These are phyloP conservation scores for Catamblyrhynchus diadema DNA, from an alignment of 2,797 vertebrate species.

Conservation along the genomic window DNA sequence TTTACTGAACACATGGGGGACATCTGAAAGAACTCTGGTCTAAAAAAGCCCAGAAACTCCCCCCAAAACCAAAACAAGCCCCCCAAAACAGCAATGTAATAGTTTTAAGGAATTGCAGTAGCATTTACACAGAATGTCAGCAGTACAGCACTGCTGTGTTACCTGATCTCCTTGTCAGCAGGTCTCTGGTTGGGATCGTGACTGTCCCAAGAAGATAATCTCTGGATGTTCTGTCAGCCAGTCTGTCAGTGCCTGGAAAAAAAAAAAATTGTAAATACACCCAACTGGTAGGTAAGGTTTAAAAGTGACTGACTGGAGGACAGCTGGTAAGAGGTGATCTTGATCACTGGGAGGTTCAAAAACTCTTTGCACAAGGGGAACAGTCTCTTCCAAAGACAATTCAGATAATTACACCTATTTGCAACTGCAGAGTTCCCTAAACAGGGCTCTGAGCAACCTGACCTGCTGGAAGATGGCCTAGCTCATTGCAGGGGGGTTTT, in stretches of 20 bases:
- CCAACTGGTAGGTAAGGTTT: rapidly evolving
- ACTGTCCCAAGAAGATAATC: slow-evolving; percentile 75
- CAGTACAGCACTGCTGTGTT: background rate
- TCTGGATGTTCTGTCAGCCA: slow-evolving; percentile 19
- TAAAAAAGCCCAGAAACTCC: rapidly evolving
- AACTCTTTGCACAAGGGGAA: background rate
- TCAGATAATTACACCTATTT: background rate
- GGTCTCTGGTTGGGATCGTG: slow-evolving; percentile 71
- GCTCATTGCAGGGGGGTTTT: background rate
- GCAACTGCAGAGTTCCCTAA: background rate
- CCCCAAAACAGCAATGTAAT: background rate
- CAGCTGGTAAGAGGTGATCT: background rate
- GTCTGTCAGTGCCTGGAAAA: slow-evolving; percentile 35
- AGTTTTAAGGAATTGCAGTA: background rate
- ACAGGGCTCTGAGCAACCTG: background rate
- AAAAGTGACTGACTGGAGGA: background rate
- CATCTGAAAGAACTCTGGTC: background rate
- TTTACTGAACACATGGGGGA: background rate
- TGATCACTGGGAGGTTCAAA: background rate
- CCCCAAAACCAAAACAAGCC: background rate
- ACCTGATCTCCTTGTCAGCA: slow-evolving; percentile 78
- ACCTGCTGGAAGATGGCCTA: background rate
- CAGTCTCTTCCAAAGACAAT: background rate
- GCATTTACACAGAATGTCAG: background rate
- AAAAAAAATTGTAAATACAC: background rate